Evolutionary conservation across 2,888 invertebrate species (phyloP).

Genomic region (Malthinus seriepunctatus): DNA sequence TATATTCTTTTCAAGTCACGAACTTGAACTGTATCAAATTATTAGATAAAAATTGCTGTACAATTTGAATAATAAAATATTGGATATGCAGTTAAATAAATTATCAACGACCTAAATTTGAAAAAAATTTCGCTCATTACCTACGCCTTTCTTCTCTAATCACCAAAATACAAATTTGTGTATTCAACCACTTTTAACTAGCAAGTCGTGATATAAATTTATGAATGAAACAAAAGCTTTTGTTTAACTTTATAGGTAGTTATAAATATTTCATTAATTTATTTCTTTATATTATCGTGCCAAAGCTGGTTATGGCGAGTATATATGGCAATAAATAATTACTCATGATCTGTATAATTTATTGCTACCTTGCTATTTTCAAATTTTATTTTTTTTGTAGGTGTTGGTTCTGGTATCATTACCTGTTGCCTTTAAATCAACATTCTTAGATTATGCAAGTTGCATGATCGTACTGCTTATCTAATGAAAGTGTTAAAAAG

Average conservation of each 20-base stretch:
- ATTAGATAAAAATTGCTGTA: slow-evolving; percentile 27
- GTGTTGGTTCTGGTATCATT: no score
- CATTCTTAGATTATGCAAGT: no score
- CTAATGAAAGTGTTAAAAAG: no score
- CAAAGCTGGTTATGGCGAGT: not conserved
- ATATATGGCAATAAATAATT: slow-evolving; percentile 3
- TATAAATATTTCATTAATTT: slow-evolving; percentile 9
- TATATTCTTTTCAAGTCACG: slow-evolving; percentile 24
- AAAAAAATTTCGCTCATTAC: slow-evolving; percentile 13
- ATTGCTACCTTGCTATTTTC: no score
- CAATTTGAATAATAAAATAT: slow-evolving; percentile 27
- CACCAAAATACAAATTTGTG: not conserved
- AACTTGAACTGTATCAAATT: slow-evolving; percentile 31
- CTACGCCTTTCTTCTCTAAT: not conserved
- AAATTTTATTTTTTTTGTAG: no score
- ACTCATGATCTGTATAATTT: slow-evolving; percentile 1
- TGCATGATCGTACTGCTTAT: no score
- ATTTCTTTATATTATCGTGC: not conserved
- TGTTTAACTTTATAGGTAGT: not conserved
- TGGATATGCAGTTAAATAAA: slow-evolving; percentile 19
- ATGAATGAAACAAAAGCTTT: slow-evolving; percentile 12
- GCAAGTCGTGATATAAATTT: slow-evolving; percentile 1
- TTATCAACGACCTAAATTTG: slow-evolving; percentile 20
- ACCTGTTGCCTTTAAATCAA: no score
- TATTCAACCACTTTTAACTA: not conserved